Evolutionary conservation across 2,888 invertebrate genomes (phyloP), one percentile per base, ranked within the genome.

Genomic region (Heliothis peltigera): DNA sequence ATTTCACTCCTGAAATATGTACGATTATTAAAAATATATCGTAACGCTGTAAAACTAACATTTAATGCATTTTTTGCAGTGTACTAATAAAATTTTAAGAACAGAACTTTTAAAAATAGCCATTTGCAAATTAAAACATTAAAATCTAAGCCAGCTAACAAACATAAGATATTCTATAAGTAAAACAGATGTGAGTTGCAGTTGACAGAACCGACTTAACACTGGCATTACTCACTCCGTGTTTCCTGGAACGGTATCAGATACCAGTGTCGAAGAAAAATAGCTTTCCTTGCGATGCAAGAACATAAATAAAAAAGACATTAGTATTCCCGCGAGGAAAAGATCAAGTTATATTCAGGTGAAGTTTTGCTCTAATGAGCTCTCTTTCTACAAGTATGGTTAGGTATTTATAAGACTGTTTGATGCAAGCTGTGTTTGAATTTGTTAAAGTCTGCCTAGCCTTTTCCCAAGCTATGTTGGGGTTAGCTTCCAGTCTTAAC

Each of bases 291-390:
- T 7, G 7, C 17, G n/a, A 42, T 42, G 42, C 18, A 18, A 18
- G 12, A n/a, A 32, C 4, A 49, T 32, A 32, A 48, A 43, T 42
- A 25, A 18, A 28, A 46, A 35, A 6, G 18, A 52, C 0, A 44
- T 65, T 67, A 28, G 18, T 49, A 44, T 46, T 53, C 44, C 8
- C 28, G 17, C 25, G 35, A 2, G 25, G 15, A 32, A 10, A 35
- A 18, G 17, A 8, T 8, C 19, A 19, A 43, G 32, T 43, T 61
- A 35, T 32, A 32, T 22, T n/a, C 39, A 64, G 42, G 1, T 43
- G 7, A 44, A 49, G 25, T 55, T 66, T 66, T 19, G 15, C 18
- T 5, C 17, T 55, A 44, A 64, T 44, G 43, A 44, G 15, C 25
- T 49, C 43, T 39, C 39, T 39, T 5, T 39, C 15, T 39, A 39